Evolutionary conservation across 23 tunicate species (phyloP), one percentile per base, ranked within the genome.

Genomic region (Clavelina lepadiformis): DNA sequence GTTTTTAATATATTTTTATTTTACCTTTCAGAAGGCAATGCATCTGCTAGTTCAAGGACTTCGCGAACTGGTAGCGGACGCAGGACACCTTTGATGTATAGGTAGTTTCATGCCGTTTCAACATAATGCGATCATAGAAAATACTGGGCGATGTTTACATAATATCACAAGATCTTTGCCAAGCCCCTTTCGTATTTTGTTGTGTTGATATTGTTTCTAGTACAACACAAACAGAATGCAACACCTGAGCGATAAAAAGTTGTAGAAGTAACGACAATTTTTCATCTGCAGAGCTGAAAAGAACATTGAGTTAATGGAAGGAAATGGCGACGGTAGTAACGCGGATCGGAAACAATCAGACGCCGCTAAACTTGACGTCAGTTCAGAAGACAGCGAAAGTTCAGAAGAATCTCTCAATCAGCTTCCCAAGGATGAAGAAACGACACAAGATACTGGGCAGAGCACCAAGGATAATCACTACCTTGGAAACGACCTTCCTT

Each of bases 41-140:
- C 57, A 13, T 75, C 81, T 5, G 81, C 71, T 34, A 37, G 67
- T 22, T 72, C 77, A 5, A 30, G 51, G 25, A 51, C 62, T 26
- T 47, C 71, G 20, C 71, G n/a, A n/a, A n/a, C n/a, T n/a, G n/a
- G 37, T 15, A 62, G 44, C 21, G 85, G 95, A 18, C 56, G 95
- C 46, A 64, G 65, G 15, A 86, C 95, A 15, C 95, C 95, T 7
- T 51, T 86, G 41, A 86, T 76, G 84, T 69, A 78, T 69, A 86
- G 95, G 95, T 84, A 31, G 25, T 27, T 24, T 6, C 25, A 20
- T 55, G 27, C 11, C n/a, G 29, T 33, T 35, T n/a, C 19, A 24
- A n/a, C 18, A 24, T n/a, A 24, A 15, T 15, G n/a, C n/a, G n/a
- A n/a, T n/a, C n/a, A n/a, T n/a, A n/a, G n/a, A n/a, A n/a, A n/a